These are phyloP conservation scores for Drosophila setifemur DNA, from an alignment of 1,140 invertebrate genomes.

Conservation along the genomic window DNA sequence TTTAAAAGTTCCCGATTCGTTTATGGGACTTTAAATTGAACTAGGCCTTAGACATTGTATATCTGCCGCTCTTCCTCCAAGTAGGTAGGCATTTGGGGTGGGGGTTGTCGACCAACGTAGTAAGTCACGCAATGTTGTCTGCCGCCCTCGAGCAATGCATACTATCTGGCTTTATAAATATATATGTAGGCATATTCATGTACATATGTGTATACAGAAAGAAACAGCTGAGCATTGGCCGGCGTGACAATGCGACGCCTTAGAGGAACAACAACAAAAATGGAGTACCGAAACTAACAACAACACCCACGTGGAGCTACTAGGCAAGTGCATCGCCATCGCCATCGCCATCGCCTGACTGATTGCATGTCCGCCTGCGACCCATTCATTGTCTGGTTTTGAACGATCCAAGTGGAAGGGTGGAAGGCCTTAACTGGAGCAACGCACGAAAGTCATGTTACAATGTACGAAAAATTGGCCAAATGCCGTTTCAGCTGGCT, in stretches of 20 bases:
- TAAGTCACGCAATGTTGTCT: constrained; percentile 78
- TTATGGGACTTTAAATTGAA: constrained; percentile 59
- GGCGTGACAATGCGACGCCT: constrained; percentile 74
- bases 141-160: constrained; percentile 21
- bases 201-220: neutral
- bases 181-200: neutral
- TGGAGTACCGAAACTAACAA: neutral
- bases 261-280: constrained; percentile 25
- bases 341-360: constrained; percentile 53
- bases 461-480: constrained; percentile 68
- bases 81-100: neutral
- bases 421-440: constrained; percentile 67
- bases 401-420: constrained; percentile 26
- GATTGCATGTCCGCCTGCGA: constrained; percentile 75
- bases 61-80: constrained; percentile 5
- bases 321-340: constrained; percentile 60
- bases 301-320: constrained; percentile 44
- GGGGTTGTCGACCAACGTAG: constrained; percentile 64
- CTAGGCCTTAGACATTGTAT: constrained; percentile 64
- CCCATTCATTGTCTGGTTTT: constrained; percentile 64
- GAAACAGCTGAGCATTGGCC: constrained; percentile 54
- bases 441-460: constrained; percentile 77
- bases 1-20: constrained; percentile 32
- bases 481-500: constrained; percentile 33
- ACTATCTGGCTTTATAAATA: neutral